Conservation (phyloP, 92 coral and sea anemone genomes). For the Epizoanthus stellaris region DNA sequence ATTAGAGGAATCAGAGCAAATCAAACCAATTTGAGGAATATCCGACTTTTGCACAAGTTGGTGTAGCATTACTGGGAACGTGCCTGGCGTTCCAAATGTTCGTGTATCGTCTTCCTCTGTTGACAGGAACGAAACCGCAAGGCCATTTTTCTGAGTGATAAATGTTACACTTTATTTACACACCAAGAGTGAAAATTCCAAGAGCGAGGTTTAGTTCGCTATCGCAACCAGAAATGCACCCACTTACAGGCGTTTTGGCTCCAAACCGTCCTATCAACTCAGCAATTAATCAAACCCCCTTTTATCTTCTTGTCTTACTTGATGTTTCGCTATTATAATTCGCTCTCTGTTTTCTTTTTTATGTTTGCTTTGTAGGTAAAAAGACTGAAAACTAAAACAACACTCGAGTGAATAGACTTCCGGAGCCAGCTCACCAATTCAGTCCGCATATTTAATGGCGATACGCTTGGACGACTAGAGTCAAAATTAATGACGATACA, state of each 20-base stretch:
- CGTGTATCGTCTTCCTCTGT: constrained; percentile 29
- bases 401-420: constrained; percentile 81
- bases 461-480: constrained; percentile 70
- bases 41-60: not conserved
- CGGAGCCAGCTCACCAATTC: constrained; percentile 66
- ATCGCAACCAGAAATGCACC: not conserved
- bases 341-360: constrained; percentile 64
- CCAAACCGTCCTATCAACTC: constrained; percentile 43
- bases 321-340: constrained; percentile 65
- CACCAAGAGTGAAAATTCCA: constrained; percentile 48
- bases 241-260: not conserved
- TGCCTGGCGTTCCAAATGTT: constrained; percentile 5
- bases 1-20: not conserved
- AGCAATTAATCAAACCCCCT: constrained; percentile 74
- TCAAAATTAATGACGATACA: constrained; percentile 5
- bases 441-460: constrained; percentile 59
- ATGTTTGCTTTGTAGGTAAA: constrained; percentile 77
- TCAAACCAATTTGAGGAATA: not conserved
- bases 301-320: constrained; percentile 65
- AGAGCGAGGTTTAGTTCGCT: constrained; percentile 13
- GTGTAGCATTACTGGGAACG: constrained; percentile 1
- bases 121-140: constrained; percentile 42
- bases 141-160: constrained; percentile 46
- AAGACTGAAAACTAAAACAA: constrained; percentile 71
- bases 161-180: constrained; percentile 59